Evolutionary conservation across 2,113 vertebrate genomes (phyloP), one percentile per base, ranked within the genome.

Genomic region (Saccopteryx leptura): DNA sequence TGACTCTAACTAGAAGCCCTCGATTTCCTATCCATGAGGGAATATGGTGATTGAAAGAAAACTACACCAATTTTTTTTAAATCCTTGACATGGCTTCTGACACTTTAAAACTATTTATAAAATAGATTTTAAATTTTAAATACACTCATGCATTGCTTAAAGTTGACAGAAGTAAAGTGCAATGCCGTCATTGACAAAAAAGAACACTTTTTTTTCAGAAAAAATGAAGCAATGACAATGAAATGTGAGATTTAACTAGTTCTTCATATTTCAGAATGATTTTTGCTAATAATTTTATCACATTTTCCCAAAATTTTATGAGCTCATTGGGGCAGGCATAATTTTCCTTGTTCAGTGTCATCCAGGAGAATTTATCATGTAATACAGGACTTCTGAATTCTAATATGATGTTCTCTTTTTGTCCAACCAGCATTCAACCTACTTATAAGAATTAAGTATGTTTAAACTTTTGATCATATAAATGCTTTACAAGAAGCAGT

Each of bases 51-150:
- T 17, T 60, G 11, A 93, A 90, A 56, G 76, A 65, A 93, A 92
- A 66, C 8, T 4, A 54, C 17, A 33, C 4, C 15, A 46, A 74
- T 54, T 81, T 79, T 89, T 81, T 90, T 31, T 21, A 79, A 90
- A 71, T 68, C 26, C 76, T n/a, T 90, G 66, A 88, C 54, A 96
- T 63, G 74, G 19, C 13, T 94, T 88, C 72, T 65, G 76, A 96
- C 33, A 95, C 39, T 75, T 96, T 58, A 90, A 96, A 85, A 71
- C 84, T 66, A 92, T 88, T 93, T 87, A 46, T 88, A 90, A 95
- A 94, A 91, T 91, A 91, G 28, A 89, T 82, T 92, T 95, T 63
- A 79, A 88, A 91, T 94, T 90, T 91, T 71, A 93, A 95, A 94
- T 90, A 84, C 54, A 94, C 13, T 88, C 50, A 72, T 19, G 39